Base-by-base conservation (phyloP, 2,888 invertebrate species). In the Lochmaea crataegi region DNA sequence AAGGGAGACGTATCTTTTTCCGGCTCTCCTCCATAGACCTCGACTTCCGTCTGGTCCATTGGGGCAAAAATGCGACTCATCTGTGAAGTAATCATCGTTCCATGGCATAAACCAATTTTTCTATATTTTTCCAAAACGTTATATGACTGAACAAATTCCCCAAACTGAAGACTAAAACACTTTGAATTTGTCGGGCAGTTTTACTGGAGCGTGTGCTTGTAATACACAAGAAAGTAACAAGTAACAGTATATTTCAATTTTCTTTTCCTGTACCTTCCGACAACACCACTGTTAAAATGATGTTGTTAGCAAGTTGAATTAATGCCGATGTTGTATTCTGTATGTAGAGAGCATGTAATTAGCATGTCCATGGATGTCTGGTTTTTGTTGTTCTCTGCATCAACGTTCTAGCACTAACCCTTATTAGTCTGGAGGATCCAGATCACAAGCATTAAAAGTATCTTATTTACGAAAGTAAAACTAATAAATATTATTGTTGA, bases 261-360 rank as follows among this genome's bases (percentile, higher is more conserved):
- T 16, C 10, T 16, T 16, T 16, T 16, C n/a, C 11, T 69, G 63
- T 48, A 45, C 67, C 56, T 16, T 41, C 11, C 12, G 48, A 14
- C 56, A 51, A 56, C 57, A 41, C 82, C 42, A 63, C 63, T 63
- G 64, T 18, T 56, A n/a, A 48, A 61, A 32, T 63, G 83, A 82
- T 80, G 81, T 76, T 81, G 83, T 84, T 63, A 83, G 83, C 85
- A 85, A 85, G 85, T 86, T 85, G 85, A 86, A 86, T 86, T 86
- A 86, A 86, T 86, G 84, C 85, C 84, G 82, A 85, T 84, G 85
- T 84, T 85, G 85, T 86, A 86, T 85, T 84, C 85, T 85, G 85
- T 85, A 85, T 86, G 86, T 86, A 85, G 86, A 85, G 85, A 85
- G 85, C 85, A 82, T 87, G 86, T 87, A 87, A 87, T 87, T 87